Percentiles rank a stretch among this genome's conserved stretches.
phyloP scores from a whole-genome alignment of 2,113 vertebrate species.

The Myotis yumanensis region DNA sequence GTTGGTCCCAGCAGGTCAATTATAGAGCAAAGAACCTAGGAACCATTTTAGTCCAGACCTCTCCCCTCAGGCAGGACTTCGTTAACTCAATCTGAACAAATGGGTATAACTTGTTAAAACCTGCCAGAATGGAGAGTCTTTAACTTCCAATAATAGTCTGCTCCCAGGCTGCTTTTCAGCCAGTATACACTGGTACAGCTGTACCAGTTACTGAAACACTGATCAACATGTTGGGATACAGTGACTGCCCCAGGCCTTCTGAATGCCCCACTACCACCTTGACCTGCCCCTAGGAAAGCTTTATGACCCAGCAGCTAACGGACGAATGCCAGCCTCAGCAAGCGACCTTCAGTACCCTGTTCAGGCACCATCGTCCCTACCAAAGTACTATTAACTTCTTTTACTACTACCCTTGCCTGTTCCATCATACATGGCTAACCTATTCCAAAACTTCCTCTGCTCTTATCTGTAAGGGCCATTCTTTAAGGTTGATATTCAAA shows the following conservation, averaged over 20 bases:
- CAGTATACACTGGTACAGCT: background rate
- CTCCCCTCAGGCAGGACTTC: conserved; percentile 11
- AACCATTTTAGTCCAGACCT: conserved; percentile 38
- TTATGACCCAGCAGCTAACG: background rate
- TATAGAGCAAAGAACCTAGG: conserved; percentile 48
- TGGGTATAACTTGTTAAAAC: conserved; percentile 38
- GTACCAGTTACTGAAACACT: background rate
- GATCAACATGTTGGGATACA: background rate
- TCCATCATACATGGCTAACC: background rate
- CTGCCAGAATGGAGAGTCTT: conserved; percentile 24
- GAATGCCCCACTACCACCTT: background rate
- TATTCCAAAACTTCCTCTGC: background rate
- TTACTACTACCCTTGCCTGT: background rate
- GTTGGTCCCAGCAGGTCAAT: conserved; percentile 10
- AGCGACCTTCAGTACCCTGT: background rate
- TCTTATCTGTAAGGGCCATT: background rate
- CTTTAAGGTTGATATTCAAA: background rate
- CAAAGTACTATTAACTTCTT: background rate
- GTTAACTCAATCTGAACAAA: conserved; percentile 42
- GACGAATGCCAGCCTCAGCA: background rate
- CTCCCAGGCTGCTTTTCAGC: conserved; percentile 7
- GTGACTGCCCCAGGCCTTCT: background rate
- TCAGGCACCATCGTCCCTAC: background rate
- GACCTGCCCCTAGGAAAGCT: background rate
- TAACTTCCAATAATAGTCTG: conserved; percentile 10